Conservation (phyloP, 2,888 invertebrate genomes). For the Candidula unifasciata region DNA sequence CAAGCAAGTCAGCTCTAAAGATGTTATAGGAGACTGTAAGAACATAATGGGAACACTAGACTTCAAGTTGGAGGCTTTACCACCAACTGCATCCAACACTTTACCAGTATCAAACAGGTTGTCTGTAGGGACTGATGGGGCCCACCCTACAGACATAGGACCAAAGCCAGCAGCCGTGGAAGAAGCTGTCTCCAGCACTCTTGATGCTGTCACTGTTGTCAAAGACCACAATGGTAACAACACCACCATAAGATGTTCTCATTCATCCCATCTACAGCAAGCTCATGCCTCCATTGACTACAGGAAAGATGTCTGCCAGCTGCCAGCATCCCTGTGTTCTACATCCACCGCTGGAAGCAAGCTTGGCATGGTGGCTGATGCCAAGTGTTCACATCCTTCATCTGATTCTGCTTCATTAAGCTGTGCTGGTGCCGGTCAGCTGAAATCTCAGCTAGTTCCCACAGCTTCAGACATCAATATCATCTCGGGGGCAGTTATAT, state of each 20-base stretch:
- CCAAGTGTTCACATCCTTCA: background rate
- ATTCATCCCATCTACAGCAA: slow-evolving; percentile 14
- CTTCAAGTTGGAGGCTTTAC: background rate
- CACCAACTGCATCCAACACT: background rate
- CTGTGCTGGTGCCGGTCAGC: background rate
- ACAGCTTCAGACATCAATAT: background rate
- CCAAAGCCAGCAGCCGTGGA: background rate
- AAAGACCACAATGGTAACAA: slow-evolving; percentile 45
- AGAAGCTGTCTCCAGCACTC: background rate
- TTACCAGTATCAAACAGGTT: background rate
- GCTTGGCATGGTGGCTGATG: background rate
- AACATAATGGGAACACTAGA: background rate
- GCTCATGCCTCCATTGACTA: background rate
- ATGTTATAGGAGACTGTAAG: background rate
- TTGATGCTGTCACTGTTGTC: background rate
- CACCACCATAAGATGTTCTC: slow-evolving; percentile 21
- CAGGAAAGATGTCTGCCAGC: background rate
- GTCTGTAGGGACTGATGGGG: background rate
- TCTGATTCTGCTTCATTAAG: background rate
- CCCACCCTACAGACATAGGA: background rate
- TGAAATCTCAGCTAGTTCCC: background rate
- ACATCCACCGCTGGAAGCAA: background rate
- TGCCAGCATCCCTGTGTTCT: background rate
- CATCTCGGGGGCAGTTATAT: background rate
- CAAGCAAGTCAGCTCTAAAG: background rate